Evolutionary conservation across 1,140 invertebrate species (phyloP).

Genomic region (Bombus breviceps): DNA sequence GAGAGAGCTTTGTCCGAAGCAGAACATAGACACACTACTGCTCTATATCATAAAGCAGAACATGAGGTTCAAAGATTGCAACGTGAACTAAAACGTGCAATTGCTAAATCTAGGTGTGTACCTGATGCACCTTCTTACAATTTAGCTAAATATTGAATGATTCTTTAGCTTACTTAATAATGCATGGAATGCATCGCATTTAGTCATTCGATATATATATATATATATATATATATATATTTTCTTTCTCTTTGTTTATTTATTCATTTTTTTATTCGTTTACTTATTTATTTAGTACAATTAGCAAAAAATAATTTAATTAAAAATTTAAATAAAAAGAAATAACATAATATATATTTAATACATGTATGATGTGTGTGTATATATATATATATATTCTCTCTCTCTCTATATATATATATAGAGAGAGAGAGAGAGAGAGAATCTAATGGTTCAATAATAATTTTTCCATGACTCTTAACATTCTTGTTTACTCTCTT

Average conservation of each 20-base stretch:
- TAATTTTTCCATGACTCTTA: constrained; percentile 34
- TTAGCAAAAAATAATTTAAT: too few relatives aligned
- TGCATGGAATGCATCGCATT: constrained; percentile 64
- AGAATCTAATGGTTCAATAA: constrained; percentile 46
- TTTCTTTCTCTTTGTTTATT: too few relatives aligned
- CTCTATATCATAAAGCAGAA: constrained; percentile 86
- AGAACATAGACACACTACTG: constrained; percentile 87
- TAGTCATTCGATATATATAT: constrained; percentile 43
- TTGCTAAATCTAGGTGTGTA: constrained; percentile 87
- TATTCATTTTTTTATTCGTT: too few relatives aligned
- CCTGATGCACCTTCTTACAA: background rate
- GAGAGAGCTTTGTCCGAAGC: constrained; percentile 88
- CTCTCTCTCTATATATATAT: too few relatives aligned
- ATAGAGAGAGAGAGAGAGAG: too few relatives aligned
- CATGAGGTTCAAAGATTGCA: constrained; percentile 86
- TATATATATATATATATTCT: too few relatives aligned
- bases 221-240: background rate
- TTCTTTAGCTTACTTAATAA: constrained; percentile 45
- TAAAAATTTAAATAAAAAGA: too few relatives aligned
- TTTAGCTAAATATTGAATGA: constrained; percentile 27
- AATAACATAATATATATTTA: too few relatives aligned
- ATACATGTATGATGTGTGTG: too few relatives aligned
- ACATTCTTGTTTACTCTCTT: constrained; percentile 37
- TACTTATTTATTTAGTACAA: too few relatives aligned
- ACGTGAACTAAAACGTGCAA: constrained; percentile 87